Evolutionary conservation across 2,797 vertebrate genomes (phyloP), one percentile per base, ranked within the genome.

Genomic region (Eremophila alpestris): DNA sequence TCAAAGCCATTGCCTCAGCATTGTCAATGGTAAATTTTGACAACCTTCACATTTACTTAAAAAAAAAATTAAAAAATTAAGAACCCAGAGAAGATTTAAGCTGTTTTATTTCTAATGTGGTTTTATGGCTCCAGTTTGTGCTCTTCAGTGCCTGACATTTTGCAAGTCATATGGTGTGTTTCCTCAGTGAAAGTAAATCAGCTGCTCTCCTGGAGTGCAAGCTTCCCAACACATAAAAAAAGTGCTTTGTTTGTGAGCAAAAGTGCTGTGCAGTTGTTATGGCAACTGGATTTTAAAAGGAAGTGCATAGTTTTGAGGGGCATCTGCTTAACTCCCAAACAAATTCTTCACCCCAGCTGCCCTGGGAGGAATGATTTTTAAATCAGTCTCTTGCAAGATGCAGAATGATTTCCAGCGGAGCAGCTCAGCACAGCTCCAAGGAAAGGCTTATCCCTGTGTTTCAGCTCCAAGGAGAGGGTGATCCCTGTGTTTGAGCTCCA

Each of bases 151-250:
- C 51, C 87, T 97, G 96, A 96, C 83, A 97, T 97, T 97, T 96
- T 96, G 80, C 85, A 90, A 94, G 86, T 98, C 95, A 90, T 94
- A 94, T 89, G 86, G 87, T 71, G 40, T 79, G 58, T 96, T 95
- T 97, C 97, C 96, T 97, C 68, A 13, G 94, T 95, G 94, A 97
- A 95, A 97, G 92, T 96, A 97, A 97, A 98, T 98, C 96, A 97
- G 93, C 92, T 97, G 97, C 94, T 90, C 94, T 96, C 97, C 96
- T 96, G 92, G 82, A 96, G 95, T 59, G 90, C 93, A 97, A 97
- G 93, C 93, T 95, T 95, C 94, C 90, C 93, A 97, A 97, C 91
- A 94, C 88, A 96, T 80, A 96, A 82, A 96, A 95, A 96, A 89
- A 84, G 81, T 81, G 91, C 93, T 92, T 94, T 96, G 93, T 97